These are phyloP conservation scores for Centrocercus urophasianus DNA, from an alignment of 2,113 vertebrate species.

Conservation along the genomic window DNA sequence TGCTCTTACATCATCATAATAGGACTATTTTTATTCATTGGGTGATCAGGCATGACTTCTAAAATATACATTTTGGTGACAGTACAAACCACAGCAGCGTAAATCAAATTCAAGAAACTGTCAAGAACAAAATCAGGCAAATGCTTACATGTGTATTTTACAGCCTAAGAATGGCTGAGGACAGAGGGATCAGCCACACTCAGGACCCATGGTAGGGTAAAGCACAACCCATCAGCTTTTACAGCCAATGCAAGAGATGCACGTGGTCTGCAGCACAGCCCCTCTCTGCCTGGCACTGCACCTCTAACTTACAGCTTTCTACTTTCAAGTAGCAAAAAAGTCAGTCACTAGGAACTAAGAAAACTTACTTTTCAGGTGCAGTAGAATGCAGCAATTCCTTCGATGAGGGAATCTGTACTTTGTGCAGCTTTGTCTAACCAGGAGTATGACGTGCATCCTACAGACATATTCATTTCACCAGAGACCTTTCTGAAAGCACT, in stretches of 20 bases:
- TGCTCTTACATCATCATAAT: not conserved
- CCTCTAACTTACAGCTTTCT: not conserved
- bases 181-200: not conserved
- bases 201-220: not conserved
- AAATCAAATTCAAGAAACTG: not conserved
- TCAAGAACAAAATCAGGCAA: not conserved
- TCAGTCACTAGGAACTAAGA: not conserved
- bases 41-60: not conserved
- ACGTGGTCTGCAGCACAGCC: not conserved
- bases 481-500: slow-evolving; percentile 68
- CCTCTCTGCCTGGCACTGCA: not conserved
- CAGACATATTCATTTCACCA: slow-evolving; percentile 63
- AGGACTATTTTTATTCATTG: not conserved
- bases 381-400: not conserved
- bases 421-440: not conserved
- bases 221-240: not conserved
- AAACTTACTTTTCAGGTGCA: not conserved
- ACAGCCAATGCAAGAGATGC: not conserved
- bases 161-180: not conserved
- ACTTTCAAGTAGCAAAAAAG: not conserved
- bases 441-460: not conserved
- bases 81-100: not conserved
- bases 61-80: not conserved
- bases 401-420: not conserved
- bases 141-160: not conserved